Percentiles rank a stretch among this genome's conserved stretches.
Conservation (phyloP, 2,113 vertebrate genomes). For the Galeopterus variegatus region DNA sequence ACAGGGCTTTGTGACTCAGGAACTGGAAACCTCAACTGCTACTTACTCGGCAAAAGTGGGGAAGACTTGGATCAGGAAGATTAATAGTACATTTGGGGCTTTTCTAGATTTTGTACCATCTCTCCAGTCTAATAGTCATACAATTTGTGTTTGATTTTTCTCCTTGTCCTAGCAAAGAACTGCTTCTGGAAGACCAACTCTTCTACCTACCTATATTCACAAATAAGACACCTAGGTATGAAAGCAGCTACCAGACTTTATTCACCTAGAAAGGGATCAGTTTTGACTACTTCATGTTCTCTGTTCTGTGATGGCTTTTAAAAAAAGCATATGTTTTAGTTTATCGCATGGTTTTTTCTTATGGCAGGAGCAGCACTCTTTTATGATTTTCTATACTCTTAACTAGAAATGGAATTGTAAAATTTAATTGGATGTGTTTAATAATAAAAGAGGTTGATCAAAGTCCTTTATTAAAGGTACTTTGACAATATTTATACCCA, state of each 20-base stretch:
- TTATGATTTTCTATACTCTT: background rate
- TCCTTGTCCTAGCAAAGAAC: background rate
- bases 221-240: background rate
- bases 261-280: background rate
- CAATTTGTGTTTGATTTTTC: background rate
- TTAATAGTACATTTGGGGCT: background rate
- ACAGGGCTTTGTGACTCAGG: background rate
- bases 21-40: background rate
- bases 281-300: background rate
- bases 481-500: background rate
- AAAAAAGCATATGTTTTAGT: background rate
- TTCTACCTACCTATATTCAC: background rate
- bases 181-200: background rate
- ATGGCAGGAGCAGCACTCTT: background rate
- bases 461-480: constrained; percentile 33
- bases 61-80: background rate
- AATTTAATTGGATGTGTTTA: constrained; percentile 9
- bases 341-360: constrained; percentile 44
- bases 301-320: background rate
- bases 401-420: background rate
- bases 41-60: background rate
- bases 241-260: background rate
- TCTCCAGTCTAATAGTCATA: background rate
- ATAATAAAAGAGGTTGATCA: background rate
- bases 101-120: background rate